These are phyloP conservation scores for Intellagama lesueurii DNA, from an alignment of 2,797 vertebrate genomes.

Conservation along the genomic window DNA sequence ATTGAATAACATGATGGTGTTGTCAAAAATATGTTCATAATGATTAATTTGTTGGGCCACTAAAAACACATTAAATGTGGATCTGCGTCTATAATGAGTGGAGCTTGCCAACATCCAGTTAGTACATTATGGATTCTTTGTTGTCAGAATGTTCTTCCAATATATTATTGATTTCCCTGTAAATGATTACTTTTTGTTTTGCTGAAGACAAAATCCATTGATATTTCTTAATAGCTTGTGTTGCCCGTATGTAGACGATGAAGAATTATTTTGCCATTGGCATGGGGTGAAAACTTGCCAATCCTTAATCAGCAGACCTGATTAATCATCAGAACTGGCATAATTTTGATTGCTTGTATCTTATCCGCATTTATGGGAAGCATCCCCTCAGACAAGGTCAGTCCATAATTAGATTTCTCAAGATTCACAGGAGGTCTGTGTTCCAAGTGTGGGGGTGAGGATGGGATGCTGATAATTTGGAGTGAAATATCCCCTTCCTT, in stretches of 20 bases:
- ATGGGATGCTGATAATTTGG: too few species aligned
- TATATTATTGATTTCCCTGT: constrained; percentile 15
- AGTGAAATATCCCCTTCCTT: too few species aligned
- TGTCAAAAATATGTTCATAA: constrained; percentile 11
- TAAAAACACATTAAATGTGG: constrained; percentile 4
- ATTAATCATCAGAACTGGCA: not conserved
- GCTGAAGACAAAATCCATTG: constrained; percentile 9
- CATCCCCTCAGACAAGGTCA: not conserved
- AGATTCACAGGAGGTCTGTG: too few species aligned
- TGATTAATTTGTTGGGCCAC: constrained; percentile 1
- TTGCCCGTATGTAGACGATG: not conserved
- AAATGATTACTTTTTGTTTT: constrained; percentile 19
- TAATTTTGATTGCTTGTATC: not conserved
- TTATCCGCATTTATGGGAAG: not conserved
- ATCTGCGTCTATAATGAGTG: not conserved
- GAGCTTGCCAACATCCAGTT: not conserved
- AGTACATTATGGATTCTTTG: not conserved
- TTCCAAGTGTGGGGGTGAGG: too few species aligned
- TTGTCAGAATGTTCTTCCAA: constrained; percentile 5
- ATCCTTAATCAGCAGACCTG: not conserved
- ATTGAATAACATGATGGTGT: not conserved
- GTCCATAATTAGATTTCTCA: not conserved
- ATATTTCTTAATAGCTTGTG: constrained; percentile 19
- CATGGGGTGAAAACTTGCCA: not conserved
- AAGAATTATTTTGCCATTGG: not conserved